phyloP scores from a whole-genome alignment of 2,113 vertebrate species.

The Mormoops blainvillei region DNA sequence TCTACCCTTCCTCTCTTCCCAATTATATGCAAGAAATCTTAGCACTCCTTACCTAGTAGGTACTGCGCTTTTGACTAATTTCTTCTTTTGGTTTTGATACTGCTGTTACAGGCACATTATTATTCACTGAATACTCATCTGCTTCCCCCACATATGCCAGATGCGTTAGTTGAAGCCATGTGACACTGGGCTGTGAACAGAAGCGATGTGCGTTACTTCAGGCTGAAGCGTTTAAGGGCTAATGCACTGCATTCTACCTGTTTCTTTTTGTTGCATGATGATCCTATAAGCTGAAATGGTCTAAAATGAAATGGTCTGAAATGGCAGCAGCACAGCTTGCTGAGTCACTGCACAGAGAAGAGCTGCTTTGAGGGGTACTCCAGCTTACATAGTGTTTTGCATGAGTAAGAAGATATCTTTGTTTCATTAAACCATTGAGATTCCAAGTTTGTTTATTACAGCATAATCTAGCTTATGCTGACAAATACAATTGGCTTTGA shows the following conservation, averaged over 20 bases:
- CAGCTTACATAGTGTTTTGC: neutral
- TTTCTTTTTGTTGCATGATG: neutral
- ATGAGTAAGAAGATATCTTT: neutral
- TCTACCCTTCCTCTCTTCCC: neutral
- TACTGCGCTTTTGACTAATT: neutral
- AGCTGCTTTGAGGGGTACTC: neutral
- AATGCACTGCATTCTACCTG: neutral
- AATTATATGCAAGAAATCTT: neutral
- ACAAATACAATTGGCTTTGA: conserved; percentile 52
- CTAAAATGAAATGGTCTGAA: neutral
- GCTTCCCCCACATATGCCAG: neutral
- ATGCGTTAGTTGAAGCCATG: neutral
- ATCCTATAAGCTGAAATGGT: neutral
- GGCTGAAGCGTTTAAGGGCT: neutral
- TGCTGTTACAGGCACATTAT: neutral
- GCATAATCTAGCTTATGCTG: neutral
- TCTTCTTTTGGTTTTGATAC: neutral
- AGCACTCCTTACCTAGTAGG: neutral
- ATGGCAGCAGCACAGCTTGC: neutral
- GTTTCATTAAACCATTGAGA: conserved; percentile 9
- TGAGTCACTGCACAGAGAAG: neutral
- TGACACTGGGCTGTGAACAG: neutral
- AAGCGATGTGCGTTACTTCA: neutral
- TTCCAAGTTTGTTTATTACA: conserved; percentile 37
- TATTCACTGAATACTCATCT: neutral